Percentiles rank a stretch among this genome's conserved stretches.
Evolutionary conservation across 2,888 invertebrate genomes (phyloP).

Genomic region (Serrognathus titanus): DNA sequence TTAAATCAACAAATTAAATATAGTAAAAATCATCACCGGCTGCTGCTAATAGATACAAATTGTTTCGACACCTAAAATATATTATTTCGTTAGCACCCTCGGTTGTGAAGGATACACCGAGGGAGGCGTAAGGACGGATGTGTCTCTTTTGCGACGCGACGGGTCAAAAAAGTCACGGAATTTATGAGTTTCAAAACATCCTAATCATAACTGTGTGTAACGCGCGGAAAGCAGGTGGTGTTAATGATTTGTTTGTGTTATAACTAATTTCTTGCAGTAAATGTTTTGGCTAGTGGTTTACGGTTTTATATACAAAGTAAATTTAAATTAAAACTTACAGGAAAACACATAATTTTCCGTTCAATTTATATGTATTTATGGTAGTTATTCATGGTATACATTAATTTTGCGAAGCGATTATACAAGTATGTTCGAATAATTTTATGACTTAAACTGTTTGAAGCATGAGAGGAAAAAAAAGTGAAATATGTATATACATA

Average conservation of each 20-base stretch:
- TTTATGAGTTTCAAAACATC: constrained; percentile 25
- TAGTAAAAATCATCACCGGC: constrained; percentile 20
- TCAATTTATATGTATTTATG: neutral
- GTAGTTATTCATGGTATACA: neutral
- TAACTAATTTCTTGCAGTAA: constrained; percentile 14
- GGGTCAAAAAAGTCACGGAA: constrained; percentile 20
- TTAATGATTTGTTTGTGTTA: constrained; percentile 25
- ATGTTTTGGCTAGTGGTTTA: constrained; percentile 3
- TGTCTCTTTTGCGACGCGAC: neutral
- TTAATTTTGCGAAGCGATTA: too few relatives aligned
- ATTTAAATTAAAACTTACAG: neutral
- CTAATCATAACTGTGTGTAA: constrained; percentile 23
- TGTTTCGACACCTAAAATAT: constrained; percentile 18
- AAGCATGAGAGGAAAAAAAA: too few relatives aligned
- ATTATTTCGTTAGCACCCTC: constrained; percentile 1
- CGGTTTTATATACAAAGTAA: neutral
- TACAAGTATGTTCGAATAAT: too few relatives aligned
- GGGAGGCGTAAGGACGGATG: neutral
- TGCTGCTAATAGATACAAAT: constrained; percentile 28
- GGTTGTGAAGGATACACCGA: neutral
- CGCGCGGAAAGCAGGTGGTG: constrained; percentile 20
- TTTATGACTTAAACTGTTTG: too few relatives aligned
- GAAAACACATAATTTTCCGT: neutral
- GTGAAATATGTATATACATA: too few relatives aligned
- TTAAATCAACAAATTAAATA: constrained; percentile 2